Base-by-base conservation (phyloP, 1,140 invertebrate species). In the Cotesia vestalis region DNA sequence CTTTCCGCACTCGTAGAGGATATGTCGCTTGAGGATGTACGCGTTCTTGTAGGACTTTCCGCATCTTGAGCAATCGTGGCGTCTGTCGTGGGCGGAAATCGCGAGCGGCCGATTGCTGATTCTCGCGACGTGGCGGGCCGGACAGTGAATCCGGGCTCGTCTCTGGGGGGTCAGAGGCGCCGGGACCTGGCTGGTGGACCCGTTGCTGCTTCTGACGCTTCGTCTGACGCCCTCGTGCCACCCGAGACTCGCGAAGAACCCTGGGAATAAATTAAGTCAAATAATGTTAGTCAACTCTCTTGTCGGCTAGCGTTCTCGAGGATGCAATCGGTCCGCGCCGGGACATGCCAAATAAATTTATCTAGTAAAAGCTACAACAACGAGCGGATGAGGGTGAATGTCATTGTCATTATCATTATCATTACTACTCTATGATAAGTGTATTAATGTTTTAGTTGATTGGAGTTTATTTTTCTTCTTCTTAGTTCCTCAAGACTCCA, bases 1-100 rank as follows among this genome's bases (percentile, higher is more conserved):
- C 66, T 89, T 88, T 12, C 86, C 86, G 72, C 88, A 88, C 55
- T 88, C 88, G 76, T 89, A 90, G 0, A 88, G 83, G 66, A 88
- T 73, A 72, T 90, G 88, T 4, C 85, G 80, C 64, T 84, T 84
- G n/a, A 88, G 76, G 38, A 85, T 86, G 68, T 86, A 84, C n/a
- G 85, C 86, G 69, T 87, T 85, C 69, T 88, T 86, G 76, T 89
- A 88, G 17, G 81, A 83, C 72, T 87, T 86, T 34, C 87, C 86
- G 72, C 88, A 89, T 1, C 87, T 80, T 4, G 80, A 79, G 66
- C 87, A 88, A 38, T 86, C 83, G 73, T 86, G 85, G 4, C 85
- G 83, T 3, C 84, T 81, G 53, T 87, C 86, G 55, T 79, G 80
- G 0, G 77, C 74, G 0, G 80, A 80, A n/a, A 81, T 83, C 8